A percentile compares a stretch with the other conserved stretches of the same genome.
phyloP scores from a whole-genome alignment of 2,113 vertebrate species.

The Oriolus oriolus region DNA sequence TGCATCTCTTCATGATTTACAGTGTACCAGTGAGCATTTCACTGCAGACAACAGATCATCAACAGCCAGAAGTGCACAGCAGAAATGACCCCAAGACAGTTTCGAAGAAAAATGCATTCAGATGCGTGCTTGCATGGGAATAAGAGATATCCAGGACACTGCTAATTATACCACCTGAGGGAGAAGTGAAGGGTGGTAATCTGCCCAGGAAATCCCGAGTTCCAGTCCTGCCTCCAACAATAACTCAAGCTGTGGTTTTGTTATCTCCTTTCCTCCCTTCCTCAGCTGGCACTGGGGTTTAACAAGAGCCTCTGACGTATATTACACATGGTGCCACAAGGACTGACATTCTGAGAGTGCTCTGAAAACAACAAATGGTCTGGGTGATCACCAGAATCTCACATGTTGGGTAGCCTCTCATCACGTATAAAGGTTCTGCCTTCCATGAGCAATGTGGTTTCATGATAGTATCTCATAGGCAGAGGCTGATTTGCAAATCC shows the following conservation, averaged over 20 bases:
- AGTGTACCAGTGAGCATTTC: background rate
- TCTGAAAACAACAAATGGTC: background rate
- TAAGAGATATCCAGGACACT: background rate
- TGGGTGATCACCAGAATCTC: background rate
- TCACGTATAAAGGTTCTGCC: background rate
- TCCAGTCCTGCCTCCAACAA: constrained; percentile 10
- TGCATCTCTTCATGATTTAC: background rate
- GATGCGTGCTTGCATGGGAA: background rate
- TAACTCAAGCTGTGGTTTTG: constrained; percentile 19
- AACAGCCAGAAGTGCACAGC: background rate
- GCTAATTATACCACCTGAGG: background rate
- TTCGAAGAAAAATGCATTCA: background rate
- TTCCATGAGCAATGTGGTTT: background rate
- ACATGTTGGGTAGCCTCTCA: background rate
- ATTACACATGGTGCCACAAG: background rate
- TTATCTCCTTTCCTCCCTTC: constrained; percentile 12
- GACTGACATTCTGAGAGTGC: background rate
- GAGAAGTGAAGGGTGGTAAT: background rate
- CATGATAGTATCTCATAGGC: background rate
- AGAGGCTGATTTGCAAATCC: background rate
- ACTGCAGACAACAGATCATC: background rate
- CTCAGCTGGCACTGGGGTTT: background rate
- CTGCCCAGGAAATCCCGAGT: constrained; percentile 9
- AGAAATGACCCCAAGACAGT: background rate
- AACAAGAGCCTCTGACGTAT: background rate